These are phyloP conservation scores for Miniopterus natalensis DNA, from an alignment of 2,113 vertebrate species.

Conservation along the genomic window DNA sequence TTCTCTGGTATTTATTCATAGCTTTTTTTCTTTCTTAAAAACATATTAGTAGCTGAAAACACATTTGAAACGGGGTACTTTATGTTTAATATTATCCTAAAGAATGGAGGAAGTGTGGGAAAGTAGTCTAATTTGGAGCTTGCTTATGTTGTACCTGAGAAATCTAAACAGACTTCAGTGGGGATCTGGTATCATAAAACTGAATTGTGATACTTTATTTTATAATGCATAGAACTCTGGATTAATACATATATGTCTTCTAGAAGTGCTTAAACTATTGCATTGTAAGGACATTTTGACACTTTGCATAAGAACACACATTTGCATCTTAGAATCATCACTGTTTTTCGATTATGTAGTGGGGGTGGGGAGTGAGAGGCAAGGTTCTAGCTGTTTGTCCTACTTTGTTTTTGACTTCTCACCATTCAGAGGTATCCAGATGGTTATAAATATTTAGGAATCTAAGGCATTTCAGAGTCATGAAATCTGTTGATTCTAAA, in stretches of 20 bases:
- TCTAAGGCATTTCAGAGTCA: slow-evolving; percentile 68
- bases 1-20: neutral
- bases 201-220: neutral
- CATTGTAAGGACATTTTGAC: neutral
- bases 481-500: slow-evolving; percentile 64
- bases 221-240: neutral
- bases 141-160: neutral
- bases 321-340: neutral
- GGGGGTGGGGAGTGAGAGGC: neutral
- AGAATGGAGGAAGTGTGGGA: neutral
- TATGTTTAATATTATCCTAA: neutral
- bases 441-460: slow-evolving; percentile 80
- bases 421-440: slow-evolving; percentile 62
- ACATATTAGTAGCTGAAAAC: neutral
- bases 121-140: neutral
- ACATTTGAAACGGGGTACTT: neutral
- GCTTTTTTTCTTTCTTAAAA: neutral
- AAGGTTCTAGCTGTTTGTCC: slow-evolving; percentile 58
- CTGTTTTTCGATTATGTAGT: neutral
- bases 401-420: slow-evolving; percentile 61
- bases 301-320: neutral
- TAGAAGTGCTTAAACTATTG: neutral
- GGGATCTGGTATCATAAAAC: neutral
- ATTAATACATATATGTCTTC: neutral
- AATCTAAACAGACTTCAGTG: neutral